phyloP scores from a whole-genome alignment of 1,140 invertebrate genomes.

The Drosophila pallidifrons region DNA sequence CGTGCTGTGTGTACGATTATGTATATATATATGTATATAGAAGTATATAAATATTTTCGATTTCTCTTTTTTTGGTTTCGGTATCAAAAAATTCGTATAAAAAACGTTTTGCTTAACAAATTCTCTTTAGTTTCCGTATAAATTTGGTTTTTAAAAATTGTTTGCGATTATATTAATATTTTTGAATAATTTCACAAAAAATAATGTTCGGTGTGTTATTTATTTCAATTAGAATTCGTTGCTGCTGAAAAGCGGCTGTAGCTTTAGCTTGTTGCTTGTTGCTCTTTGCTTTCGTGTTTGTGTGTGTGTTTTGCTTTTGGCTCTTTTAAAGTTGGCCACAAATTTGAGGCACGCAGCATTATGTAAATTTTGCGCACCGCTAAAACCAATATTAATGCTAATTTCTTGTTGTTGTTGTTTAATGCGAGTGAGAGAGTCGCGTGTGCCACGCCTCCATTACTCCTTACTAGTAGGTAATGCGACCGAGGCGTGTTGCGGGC shows the following conservation, averaged over 20 bases:
- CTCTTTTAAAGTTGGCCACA: background rate
- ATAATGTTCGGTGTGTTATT: conserved; percentile 43
- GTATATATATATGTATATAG: conserved; percentile 59
- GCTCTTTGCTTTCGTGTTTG: background rate
- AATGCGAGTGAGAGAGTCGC: conserved; percentile 37
- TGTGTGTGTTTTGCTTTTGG: background rate
- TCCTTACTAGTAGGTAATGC: conserved; percentile 62
- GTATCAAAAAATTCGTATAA: conserved; percentile 81
- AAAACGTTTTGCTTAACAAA: conserved; percentile 78
- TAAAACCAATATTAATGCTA: conserved; percentile 26
- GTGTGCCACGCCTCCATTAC: conserved; percentile 40
- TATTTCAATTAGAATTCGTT: conserved; percentile 16
- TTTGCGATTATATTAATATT: conserved; percentile 31
- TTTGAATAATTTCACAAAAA: conserved; percentile 46
- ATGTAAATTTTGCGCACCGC: conserved; percentile 17
- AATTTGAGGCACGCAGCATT: conserved; percentile 27
- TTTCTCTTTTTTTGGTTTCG: conserved; percentile 41
- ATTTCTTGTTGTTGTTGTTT: conserved; percentile 15
- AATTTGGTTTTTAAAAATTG: conserved; percentile 74
- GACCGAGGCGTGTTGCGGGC: conserved; percentile 65
- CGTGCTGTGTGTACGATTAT: conserved; percentile 17
- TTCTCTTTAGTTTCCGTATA: conserved; percentile 57
- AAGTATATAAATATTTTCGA: conserved; percentile 56
- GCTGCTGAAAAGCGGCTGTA: conserved; percentile 6
- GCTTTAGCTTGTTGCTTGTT: background rate